phyloP scores from a whole-genome alignment of 30 jellyfish, hydroid and myxozoan species.

The Pelagia noctiluca region DNA sequence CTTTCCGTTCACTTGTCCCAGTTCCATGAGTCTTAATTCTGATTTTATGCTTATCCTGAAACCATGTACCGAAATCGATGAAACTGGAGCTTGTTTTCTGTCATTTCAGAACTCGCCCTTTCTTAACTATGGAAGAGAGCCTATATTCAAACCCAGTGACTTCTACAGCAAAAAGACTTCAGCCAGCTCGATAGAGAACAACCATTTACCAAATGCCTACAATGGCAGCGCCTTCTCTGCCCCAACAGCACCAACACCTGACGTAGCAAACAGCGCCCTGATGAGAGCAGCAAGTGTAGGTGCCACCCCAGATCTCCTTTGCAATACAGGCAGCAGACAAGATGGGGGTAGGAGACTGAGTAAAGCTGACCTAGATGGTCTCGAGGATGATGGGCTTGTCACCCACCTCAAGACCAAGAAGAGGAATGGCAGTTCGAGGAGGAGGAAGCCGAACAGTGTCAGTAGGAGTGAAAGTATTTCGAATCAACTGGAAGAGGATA shows the following conservation, averaged over 20 bases:
- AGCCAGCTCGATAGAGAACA: constrained; percentile 20
- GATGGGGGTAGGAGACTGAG: neutral
- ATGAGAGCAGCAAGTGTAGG: neutral
- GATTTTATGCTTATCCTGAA: neutral
- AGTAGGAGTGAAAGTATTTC: constrained; percentile 31
- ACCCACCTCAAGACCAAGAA: constrained; percentile 54
- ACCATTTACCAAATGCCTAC: constrained; percentile 9
- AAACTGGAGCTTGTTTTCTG: neutral
- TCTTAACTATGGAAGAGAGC: constrained; percentile 70
- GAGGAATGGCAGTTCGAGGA: constrained; percentile 15
- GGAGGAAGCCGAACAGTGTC: constrained; percentile 30
- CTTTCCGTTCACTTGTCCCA: too few species aligned
- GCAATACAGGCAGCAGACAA: constrained; percentile 8
- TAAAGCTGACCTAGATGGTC: neutral
- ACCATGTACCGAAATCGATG: neutral
- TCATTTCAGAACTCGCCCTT: constrained; percentile 70
- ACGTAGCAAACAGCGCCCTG: constrained; percentile 42
- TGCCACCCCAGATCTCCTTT: constrained; percentile 50
- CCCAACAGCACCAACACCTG: constrained; percentile 50
- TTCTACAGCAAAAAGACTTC: constrained; percentile 51
- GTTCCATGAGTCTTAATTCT: neutral
- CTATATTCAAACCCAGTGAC: constrained; percentile 60
- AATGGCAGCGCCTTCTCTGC: neutral
- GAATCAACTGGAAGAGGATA: constrained; percentile 75
- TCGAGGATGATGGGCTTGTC: constrained; percentile 53